phyloP scores from a whole-genome alignment of 1,140 invertebrate genomes.

The Frieseomelitta varia region DNA sequence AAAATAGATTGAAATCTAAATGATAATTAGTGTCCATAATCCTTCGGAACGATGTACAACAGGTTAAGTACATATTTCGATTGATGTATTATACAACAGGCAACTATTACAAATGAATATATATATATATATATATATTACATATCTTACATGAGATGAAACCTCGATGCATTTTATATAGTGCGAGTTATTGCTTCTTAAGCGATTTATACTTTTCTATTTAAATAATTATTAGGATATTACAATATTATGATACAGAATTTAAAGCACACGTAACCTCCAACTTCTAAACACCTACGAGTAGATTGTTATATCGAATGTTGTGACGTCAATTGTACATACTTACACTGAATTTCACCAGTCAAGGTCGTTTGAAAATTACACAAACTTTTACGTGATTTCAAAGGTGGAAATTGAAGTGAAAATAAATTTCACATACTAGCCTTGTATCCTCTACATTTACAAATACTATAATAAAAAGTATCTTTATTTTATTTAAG shows the following conservation, averaged over 20 bases:
- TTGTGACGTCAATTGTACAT: no score
- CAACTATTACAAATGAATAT: neutral
- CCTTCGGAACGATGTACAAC: no score
- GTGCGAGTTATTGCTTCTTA: no score
- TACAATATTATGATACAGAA: neutral
- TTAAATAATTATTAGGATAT: no score
- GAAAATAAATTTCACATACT: neutral
- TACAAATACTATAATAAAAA: neutral
- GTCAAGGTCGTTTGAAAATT: neutral
- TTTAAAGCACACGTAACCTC: neutral
- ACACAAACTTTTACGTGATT: neutral
- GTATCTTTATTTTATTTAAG: neutral
- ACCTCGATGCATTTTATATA: neutral
- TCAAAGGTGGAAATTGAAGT: neutral
- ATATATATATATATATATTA: neutral
- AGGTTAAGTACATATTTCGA: no score
- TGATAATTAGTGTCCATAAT: neutral
- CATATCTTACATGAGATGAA: neutral
- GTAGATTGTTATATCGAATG: neutral
- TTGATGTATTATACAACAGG: no score
- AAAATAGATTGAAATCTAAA: neutral
- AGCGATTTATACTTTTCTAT: no score
- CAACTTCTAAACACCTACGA: no score
- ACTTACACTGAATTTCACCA: no score
- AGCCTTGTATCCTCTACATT: neutral